Base-by-base conservation (phyloP, 2,797 vertebrate species). In the Scolopax rusticola region DNA sequence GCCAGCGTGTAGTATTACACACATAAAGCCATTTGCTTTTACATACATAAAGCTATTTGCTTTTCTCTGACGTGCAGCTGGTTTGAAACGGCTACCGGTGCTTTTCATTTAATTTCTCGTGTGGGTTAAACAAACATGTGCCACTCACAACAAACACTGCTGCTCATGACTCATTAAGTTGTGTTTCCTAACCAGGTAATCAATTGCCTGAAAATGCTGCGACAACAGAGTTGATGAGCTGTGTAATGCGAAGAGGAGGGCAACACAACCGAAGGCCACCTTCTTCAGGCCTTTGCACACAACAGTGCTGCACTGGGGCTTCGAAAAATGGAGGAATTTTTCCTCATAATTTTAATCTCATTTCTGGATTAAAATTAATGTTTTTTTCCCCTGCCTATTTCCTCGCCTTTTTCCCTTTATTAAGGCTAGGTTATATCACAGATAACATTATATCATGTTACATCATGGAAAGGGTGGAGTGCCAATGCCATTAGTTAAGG, bases 171-270 rank as follows among this genome's bases (percentile, higher is more conserved):
- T 95, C 93, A 96, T 89, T 95, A 96, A 82, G 64, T 32, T 84
- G 50, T 85, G 82, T 85, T 96, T 95, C 86, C 80, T 88, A 96
- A 93, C 83, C 94, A 95, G 91, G 94, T 94, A 93, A 90, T 96
- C 90, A 89, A 90, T 95, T 96, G 86, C 64, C 84, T 89, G 96
- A 90, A 92, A 90, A 89, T 50, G 68, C 93, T 95, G 64, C 0
- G 38, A 91, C 93, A 85, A 92, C 71, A 77, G 50, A 87, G 81
- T 32, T 92, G 93, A 95, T 94, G 93, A 90, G 81, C 71, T 96
- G 84, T 94, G 93, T 78, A 92, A 85, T 83, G 73, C 2, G 28
- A 73, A 92, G 75, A 81, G 2, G 64, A 87, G 0, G 1, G 53
- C 60, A 84, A 32, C 19, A 11, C 68, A 93, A 43, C 75, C n/a